Base-by-base conservation (phyloP, 2,888 invertebrate species). In the Microplitis deprimator region DNA sequence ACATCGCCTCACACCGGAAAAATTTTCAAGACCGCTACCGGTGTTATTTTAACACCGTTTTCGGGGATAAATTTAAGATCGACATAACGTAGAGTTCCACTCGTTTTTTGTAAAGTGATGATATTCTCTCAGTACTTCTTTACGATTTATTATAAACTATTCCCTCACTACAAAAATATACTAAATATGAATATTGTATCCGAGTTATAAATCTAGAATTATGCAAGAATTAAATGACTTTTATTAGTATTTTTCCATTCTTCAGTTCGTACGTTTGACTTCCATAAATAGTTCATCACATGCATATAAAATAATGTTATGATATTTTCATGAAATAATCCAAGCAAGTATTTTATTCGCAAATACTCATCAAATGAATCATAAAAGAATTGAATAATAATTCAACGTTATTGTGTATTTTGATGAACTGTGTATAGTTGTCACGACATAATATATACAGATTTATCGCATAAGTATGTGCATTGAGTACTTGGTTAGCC, bases 361-460 rank as follows among this genome's bases (percentile, higher is more conserved):
- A 17, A n/a, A 60, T 62, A 71, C 38, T 8, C 39, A 10, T n/a
- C 29, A 75, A 39, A 69, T 77, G 80, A 73, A 77, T 77, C 73
- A 80, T 70, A 79, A 78, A 81, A 83, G 81, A 83, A 78, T 81
- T 82, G 75, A 81, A 74, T 83, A 81, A 85, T 83, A 80, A 84
- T 84, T 82, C 81, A 29, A 80, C 76, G 77, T 79, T 79, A 83
- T 84, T 82, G 81, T 80, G 79, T 76, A 73, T 50, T 80, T 78
- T 82, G 82, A 81, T 81, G 77, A 72, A 78, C 75, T 81, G 38
- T 38, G 39, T 61, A 17, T 39, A n/a, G 40, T 29, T 65, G 5
- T 38, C 5, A 38, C 13, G 29, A 50, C 50, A 50, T 82, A 81
- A 81, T 80, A 78, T 76, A 82, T 77, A 72, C 79, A 75, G 81